These are phyloP conservation scores for Metopia argyrocephala DNA, from an alignment of 2,888 invertebrate species.

Conservation along the genomic window DNA sequence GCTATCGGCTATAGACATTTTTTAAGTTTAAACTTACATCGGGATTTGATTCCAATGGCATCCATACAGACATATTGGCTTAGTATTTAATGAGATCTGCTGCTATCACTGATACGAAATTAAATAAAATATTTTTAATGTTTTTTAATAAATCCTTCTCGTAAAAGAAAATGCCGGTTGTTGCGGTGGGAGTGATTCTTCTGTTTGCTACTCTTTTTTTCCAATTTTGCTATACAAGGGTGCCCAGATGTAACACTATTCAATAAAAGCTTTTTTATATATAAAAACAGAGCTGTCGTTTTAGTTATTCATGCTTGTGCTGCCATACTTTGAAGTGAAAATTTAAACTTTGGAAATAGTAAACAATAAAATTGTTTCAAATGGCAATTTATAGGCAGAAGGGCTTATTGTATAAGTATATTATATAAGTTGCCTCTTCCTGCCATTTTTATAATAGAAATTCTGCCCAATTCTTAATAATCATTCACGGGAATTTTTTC, in stretches of 20 bases:
- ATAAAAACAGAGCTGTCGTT: background rate
- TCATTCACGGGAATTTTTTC: no score
- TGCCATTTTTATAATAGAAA: no score
- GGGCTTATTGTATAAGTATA: no score
- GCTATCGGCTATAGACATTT: background rate
- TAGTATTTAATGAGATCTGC: constrained; percentile 40
- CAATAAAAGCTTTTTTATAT: background rate
- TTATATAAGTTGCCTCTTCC: no score
- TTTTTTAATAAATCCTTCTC: constrained; percentile 1
- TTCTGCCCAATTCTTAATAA: no score
- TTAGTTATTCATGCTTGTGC: background rate
- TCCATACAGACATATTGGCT: constrained; percentile 74
- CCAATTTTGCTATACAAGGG: constrained; percentile 7
- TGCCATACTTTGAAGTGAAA: background rate
- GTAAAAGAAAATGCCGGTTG: constrained; percentile 58
- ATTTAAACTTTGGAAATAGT: no score
- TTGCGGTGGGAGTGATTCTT: constrained; percentile 57
- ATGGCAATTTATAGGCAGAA: no score
- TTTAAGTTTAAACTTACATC: constrained; percentile 73
- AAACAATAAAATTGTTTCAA: no score
- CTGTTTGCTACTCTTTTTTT: constrained; percentile 68
- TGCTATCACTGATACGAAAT: background rate
- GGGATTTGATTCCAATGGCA: constrained; percentile 82
- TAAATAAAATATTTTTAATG: background rate
- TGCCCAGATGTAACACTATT: background rate